These are phyloP conservation scores for Lophotis ruficrista DNA, from an alignment of 2,113 vertebrate genomes.

Conservation along the genomic window DNA sequence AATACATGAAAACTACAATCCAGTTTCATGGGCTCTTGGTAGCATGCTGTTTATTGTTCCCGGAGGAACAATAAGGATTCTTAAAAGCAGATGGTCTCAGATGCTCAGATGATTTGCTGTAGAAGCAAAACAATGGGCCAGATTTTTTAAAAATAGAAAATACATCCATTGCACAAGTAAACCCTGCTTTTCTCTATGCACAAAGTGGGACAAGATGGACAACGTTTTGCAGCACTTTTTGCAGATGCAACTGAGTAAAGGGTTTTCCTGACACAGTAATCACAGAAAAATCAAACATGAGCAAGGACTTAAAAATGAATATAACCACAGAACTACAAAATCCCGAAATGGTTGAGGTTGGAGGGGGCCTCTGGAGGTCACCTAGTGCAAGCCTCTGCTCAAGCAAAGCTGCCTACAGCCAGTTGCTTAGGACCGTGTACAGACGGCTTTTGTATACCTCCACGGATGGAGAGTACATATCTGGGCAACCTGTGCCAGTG, in stretches of 20 bases:
- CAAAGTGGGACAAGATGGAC: not conserved
- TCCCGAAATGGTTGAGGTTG: not conserved
- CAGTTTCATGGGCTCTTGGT: slow-evolving; percentile 15
- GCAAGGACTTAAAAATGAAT: not conserved
- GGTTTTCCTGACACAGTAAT: not conserved
- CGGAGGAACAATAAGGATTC: slow-evolving; percentile 30
- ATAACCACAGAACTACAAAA: not conserved
- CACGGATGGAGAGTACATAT: not conserved
- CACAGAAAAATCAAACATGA: not conserved
- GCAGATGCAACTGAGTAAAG: not conserved
- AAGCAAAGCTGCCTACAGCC: not conserved
- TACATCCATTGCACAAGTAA: not conserved
- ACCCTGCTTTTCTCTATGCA: not conserved
- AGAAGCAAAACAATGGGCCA: slow-evolving; percentile 34
- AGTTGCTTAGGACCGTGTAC: not conserved
- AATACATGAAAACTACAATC: slow-evolving; percentile 9
- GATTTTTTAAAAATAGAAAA: slow-evolving; percentile 51
- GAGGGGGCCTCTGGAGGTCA: not conserved
- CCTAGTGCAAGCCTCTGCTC: not conserved
- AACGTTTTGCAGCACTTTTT: not conserved
- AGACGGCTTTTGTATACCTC: not conserved
- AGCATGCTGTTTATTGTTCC: slow-evolving; percentile 48
- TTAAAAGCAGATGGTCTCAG: slow-evolving; percentile 54
- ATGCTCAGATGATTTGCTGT: not conserved
- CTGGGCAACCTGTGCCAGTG: not conserved